phyloP scores from a whole-genome alignment of 2,888 invertebrate genomes.

The Microdon myrmicae region DNA sequence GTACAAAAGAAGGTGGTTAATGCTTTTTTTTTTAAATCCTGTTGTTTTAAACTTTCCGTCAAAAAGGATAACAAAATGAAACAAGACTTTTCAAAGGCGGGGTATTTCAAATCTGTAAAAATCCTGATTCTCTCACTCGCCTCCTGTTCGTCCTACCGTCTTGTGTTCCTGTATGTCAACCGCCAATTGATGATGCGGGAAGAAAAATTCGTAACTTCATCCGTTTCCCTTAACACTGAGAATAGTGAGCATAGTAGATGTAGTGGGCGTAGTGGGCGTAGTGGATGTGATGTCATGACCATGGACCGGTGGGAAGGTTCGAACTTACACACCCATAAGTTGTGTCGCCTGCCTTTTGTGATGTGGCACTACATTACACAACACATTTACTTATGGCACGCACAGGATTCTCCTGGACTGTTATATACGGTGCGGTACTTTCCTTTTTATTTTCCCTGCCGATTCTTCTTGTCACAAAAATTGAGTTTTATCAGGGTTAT shows the following conservation, averaged over 20 bases:
- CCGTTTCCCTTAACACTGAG: no score
- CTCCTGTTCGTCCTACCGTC: neutral
- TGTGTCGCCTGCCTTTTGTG: conserved; percentile 32
- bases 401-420: conserved; percentile 10
- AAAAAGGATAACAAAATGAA: conserved; percentile 3
- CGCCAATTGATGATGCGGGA: conserved; percentile 31
- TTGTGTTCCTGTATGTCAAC: conserved; percentile 24
- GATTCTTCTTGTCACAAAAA: conserved; percentile 8
- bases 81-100: neutral
- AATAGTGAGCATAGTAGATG: no score
- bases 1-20: conserved; percentile 1
- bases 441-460: neutral
- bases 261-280: no score
- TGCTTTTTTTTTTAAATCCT: conserved; percentile 6
- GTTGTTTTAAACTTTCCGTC: neutral
- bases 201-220: conserved; percentile 23
- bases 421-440: no score
- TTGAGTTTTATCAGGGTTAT: conserved; percentile 11
- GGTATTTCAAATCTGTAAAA: neutral
- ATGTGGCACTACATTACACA: conserved; percentile 16
- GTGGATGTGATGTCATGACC: conserved; percentile 11
- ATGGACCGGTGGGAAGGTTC: conserved; percentile 3
- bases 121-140: conserved; percentile 7
- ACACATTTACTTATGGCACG: conserved; percentile 34
- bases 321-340: neutral